Base-by-base conservation (phyloP, 2,888 invertebrate genomes). In the Amphipyra tragopoginis region DNA sequence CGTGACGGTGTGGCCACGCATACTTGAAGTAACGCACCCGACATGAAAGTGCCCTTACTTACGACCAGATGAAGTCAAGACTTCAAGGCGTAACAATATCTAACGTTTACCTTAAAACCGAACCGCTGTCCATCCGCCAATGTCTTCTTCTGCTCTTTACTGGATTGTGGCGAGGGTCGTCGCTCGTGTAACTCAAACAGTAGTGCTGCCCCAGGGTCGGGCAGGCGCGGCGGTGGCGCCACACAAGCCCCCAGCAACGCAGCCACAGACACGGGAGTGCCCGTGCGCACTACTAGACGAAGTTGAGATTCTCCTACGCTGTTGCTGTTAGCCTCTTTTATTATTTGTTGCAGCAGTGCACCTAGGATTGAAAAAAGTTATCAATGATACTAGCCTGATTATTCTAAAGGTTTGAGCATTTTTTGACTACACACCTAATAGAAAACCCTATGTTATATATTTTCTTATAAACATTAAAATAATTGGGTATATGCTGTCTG, bases 211-310 rank as follows among this genome's bases (percentile, higher is more conserved):
- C 96, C 95, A 40, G 96, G 96, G 68, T 95, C 95, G 5, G 96
- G 96, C 8, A 95, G 85, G 13, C 96, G 94, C 0, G 95, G 95
- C 26, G 95, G 93, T 34, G 94, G 96, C 21, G 96, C 93, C 10
- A 94, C 94, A 33, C 96, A 93, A 10, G 96, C 95, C 1, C 92
- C 89, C 5, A 96, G 83, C 45, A 96, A 67, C 4, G 96, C 95
- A 1, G 96, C 95, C 0, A 97, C 93, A 0, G 96, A 96, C 5
- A 95, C 95, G 10, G 96, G 96, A 66, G 96, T 96, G n/a, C 95
- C 96, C 21, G 96, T 95, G 48, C 95, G 96, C 33, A 96, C 91
- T 58, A 93, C 91, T 50, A 96, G 85, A 43, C 94, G 95, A 0
- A 90, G 85, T 0, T 75, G 84, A 0, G 84, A 78, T 1, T 75